Percentiles rank a stretch among this genome's conserved stretches.
Conservation (phyloP, 2,888 invertebrate species). For the Nebria salina region DNA sequence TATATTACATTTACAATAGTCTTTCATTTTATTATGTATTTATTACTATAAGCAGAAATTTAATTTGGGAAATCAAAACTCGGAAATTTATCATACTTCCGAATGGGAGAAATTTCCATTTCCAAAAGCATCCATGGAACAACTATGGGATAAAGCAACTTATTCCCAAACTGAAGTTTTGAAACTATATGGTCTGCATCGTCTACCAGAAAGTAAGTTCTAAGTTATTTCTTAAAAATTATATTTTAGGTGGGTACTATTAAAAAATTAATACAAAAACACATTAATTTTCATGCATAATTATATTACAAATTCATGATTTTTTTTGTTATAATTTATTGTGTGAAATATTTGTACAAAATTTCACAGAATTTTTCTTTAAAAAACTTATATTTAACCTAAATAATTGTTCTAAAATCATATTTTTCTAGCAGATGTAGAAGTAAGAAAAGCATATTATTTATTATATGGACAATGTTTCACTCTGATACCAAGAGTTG, state of each 20-base stretch:
- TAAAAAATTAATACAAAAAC: too few species aligned
- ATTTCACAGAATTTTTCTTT: too few species aligned
- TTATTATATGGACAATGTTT: conserved; percentile 71
- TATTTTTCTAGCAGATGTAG: conserved; percentile 61
- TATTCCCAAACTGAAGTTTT: conserved; percentile 68
- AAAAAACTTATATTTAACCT: too few species aligned
- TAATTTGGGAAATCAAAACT: conserved; percentile 28
- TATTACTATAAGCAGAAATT: conserved; percentile 16
- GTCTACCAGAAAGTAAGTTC: conserved; percentile 63
- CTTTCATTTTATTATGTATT: not conserved
- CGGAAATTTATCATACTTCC: conserved; percentile 56
- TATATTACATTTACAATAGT: not conserved
- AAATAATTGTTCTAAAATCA: not conserved
- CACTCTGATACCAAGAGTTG: conserved; percentile 66
- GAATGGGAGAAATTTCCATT: conserved; percentile 70
- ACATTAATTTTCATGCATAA: too few species aligned
- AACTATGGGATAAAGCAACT: conserved; percentile 71
- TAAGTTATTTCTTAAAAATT: not conserved
- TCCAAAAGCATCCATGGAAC: conserved; percentile 64
- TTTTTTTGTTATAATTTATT: too few species aligned
- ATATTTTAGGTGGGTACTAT: too few species aligned
- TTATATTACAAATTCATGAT: too few species aligned
- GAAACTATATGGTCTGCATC: conserved; percentile 67
- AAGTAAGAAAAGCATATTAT: conserved; percentile 53
- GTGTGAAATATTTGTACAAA: too few species aligned